Evolutionary conservation across 1,140 invertebrate species (phyloP).

Genomic region (Meteorus sp.): DNA sequence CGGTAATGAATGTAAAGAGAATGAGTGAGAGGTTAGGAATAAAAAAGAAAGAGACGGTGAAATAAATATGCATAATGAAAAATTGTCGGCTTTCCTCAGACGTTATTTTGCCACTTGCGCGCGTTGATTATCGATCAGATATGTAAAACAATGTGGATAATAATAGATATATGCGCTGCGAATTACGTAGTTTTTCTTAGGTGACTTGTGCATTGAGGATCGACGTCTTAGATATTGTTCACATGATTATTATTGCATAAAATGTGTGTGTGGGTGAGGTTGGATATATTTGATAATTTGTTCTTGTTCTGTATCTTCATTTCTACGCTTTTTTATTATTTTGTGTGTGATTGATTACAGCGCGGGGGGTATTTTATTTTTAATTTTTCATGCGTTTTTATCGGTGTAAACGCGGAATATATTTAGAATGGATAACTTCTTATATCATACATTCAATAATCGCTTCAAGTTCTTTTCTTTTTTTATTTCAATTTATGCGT

Average conservation of each 20-base stretch:
- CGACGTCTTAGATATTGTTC: neutral
- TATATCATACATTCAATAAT: too few species aligned
- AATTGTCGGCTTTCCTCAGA: conserved; percentile 11
- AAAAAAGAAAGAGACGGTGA: neutral
- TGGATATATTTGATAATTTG: neutral
- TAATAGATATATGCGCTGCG: conserved; percentile 21
- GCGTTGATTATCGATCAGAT: conserved; percentile 26
- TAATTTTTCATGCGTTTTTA: too few species aligned
- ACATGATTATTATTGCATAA: neutral
- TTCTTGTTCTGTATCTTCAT: too few species aligned
- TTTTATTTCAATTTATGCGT: too few species aligned
- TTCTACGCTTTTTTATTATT: too few species aligned
- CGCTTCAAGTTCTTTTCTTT: too few species aligned
- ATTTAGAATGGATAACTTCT: too few species aligned
- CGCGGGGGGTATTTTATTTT: too few species aligned
- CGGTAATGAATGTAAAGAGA: conserved; percentile 17
- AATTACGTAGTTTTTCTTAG: conserved; percentile 14
- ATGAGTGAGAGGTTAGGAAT: neutral
- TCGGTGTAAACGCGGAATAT: too few species aligned
- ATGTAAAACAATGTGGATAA: conserved; percentile 28
- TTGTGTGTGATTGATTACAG: too few species aligned
- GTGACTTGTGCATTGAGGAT: conserved; percentile 11
- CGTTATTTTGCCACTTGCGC: neutral
- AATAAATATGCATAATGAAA: neutral
- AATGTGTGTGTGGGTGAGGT: conserved; percentile 12